These are phyloP conservation scores for Bellardia bayeri DNA, from an alignment of 2,888 invertebrate species.

Conservation along the genomic window DNA sequence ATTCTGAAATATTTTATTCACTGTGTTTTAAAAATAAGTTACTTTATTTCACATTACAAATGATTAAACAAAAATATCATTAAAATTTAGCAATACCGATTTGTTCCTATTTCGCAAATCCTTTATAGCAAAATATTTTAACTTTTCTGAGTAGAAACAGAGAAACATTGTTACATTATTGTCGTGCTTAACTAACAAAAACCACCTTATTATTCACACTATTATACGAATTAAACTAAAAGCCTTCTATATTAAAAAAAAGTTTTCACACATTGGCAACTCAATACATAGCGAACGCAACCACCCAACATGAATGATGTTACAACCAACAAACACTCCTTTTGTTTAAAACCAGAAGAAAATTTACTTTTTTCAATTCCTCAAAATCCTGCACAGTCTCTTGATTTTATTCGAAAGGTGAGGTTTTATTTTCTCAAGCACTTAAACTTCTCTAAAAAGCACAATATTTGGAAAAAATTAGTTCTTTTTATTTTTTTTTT, in stretches of 20 bases:
- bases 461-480: conserved; percentile 58
- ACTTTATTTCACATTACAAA: too few species aligned
- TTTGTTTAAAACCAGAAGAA: conserved; percentile 61
- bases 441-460: conserved; percentile 57
- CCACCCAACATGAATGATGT: conserved; percentile 51
- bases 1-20: too few species aligned
- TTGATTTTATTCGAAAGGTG: conserved; percentile 77
- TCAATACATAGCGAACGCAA: conserved; percentile 4
- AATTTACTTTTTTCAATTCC: conserved; percentile 69
- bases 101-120: too few species aligned
- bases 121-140: too few species aligned
- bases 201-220: too few species aligned
- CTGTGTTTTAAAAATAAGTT: too few species aligned
- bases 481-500: conserved; percentile 32
- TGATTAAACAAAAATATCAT: too few species aligned
- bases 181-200: too few species aligned
- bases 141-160: too few species aligned
- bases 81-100: too few species aligned
- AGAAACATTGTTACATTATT: too few species aligned
- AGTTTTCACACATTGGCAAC: conserved; percentile 13
- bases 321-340: conserved; percentile 70
- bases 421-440: conserved; percentile 76
- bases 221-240: too few species aligned
- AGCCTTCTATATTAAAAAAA: neutral
- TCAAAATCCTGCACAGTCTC: conserved; percentile 74